Evolutionary conservation across 2,113 vertebrate species (phyloP).

Genomic region (Triplophysa siluroides): DNA sequence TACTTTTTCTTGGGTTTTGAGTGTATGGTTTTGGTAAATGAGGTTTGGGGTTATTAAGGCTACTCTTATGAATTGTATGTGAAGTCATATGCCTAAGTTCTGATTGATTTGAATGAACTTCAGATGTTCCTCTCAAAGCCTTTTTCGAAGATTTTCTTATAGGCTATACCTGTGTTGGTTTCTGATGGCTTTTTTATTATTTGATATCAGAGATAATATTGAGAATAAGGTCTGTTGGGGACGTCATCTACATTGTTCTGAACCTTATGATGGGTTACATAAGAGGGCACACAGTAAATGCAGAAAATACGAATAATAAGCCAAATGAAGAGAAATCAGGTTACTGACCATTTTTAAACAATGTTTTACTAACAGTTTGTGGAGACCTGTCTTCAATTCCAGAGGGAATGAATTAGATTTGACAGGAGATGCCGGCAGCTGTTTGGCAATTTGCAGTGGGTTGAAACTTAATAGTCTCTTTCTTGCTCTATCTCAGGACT

Average conservation of each 20-base stretch:
- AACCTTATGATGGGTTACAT: background rate
- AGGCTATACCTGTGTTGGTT: background rate
- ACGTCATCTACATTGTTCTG: background rate
- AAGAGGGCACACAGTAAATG: background rate
- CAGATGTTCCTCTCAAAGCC: too few relatives aligned
- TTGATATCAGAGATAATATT: background rate
- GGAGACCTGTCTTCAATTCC: background rate
- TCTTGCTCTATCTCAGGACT: constrained; percentile 55
- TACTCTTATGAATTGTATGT: too few relatives aligned
- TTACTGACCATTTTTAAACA: background rate
- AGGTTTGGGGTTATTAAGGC: too few relatives aligned
- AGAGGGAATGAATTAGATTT: constrained; percentile 72
- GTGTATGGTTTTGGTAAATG: too few relatives aligned
- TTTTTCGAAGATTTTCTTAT: too few relatives aligned
- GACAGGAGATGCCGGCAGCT: constrained; percentile 69
- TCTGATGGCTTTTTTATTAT: background rate
- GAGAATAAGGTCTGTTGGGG: too few relatives aligned
- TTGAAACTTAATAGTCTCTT: constrained; percentile 73
- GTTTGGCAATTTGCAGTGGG: constrained; percentile 74
- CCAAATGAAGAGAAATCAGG: background rate
- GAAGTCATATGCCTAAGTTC: too few relatives aligned
- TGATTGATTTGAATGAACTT: too few relatives aligned
- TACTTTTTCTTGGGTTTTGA: too few relatives aligned
- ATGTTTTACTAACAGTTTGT: constrained; percentile 5
- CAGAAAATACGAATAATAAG: background rate